Conservation (phyloP, 1,140 invertebrate genomes). For the Trichoplusia ni region DNA sequence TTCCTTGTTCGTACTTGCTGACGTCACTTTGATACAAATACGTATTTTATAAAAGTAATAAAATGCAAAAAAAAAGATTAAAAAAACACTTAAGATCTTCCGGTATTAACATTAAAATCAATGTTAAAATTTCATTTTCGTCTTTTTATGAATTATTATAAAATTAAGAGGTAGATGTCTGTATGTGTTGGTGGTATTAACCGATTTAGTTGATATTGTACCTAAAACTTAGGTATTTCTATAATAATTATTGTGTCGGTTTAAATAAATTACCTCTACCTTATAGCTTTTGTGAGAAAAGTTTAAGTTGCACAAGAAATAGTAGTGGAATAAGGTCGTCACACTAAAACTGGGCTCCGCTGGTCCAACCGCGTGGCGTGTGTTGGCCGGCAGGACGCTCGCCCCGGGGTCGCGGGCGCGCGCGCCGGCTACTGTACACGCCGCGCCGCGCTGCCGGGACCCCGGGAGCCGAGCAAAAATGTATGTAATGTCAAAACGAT, state of each 20-base stretch:
- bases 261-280: constrained; percentile 77
- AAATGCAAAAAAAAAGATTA: constrained; percentile 52
- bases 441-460: background rate
- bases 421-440: background rate
- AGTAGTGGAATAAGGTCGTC: constrained; percentile 65
- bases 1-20: constrained; percentile 72
- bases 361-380: background rate
- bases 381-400: background rate
- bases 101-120: constrained; percentile 62
- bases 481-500: constrained; percentile 17
- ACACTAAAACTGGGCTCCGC: constrained; percentile 63
- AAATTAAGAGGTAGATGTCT: constrained; percentile 76
- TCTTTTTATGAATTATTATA: constrained; percentile 76
- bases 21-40: constrained; percentile 78
- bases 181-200: constrained; percentile 72
- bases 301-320: constrained; percentile 77
- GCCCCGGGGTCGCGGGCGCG: background rate
- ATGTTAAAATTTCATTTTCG: constrained; percentile 72
- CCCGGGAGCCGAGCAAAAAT: background rate
- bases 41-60: constrained; percentile 78
- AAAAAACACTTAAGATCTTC: constrained; percentile 75
- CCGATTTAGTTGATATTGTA: constrained; percentile 77
- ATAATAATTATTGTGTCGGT: constrained; percentile 76
- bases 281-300: constrained; percentile 79
- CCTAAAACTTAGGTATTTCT: constrained; percentile 77